phyloP scores from a whole-genome alignment of 2,113 vertebrate species.

The Dendrocopos noguchii region DNA sequence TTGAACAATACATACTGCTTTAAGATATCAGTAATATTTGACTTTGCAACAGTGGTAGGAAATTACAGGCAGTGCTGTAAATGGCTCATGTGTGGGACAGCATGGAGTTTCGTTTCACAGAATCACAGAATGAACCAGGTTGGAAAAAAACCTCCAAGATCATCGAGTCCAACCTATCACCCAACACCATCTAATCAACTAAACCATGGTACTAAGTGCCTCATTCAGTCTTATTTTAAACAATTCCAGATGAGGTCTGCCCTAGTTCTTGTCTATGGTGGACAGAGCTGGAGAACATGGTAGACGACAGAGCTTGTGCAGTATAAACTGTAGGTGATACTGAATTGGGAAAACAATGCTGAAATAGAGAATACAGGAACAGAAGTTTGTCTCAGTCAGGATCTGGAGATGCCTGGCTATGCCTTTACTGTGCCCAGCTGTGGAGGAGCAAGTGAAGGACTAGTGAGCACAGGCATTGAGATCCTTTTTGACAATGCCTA shows the following conservation, averaged over 20 bases:
- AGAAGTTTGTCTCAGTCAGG: neutral
- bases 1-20: neutral
- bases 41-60: neutral
- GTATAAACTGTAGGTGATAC: neutral
- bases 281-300: neutral
- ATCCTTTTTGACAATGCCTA: neutral
- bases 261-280: neutral
- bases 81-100: neutral
- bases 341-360: neutral
- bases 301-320: neutral
- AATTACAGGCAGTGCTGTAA: neutral
- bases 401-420: neutral
- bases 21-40: neutral
- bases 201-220: no score
- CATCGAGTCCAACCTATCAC: no score
- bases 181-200: no score
- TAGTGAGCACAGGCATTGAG: neutral
- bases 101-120: neutral
- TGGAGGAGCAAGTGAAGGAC: neutral
- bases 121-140: no score
- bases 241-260: neutral
- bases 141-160: no score
- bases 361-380: neutral
- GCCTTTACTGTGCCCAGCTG: no score
- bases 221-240: no score